These are phyloP conservation scores for Eunapius fragilis DNA, from an alignment of 37 sponge, comb jelly and placozoan species.

Conservation along the genomic window DNA sequence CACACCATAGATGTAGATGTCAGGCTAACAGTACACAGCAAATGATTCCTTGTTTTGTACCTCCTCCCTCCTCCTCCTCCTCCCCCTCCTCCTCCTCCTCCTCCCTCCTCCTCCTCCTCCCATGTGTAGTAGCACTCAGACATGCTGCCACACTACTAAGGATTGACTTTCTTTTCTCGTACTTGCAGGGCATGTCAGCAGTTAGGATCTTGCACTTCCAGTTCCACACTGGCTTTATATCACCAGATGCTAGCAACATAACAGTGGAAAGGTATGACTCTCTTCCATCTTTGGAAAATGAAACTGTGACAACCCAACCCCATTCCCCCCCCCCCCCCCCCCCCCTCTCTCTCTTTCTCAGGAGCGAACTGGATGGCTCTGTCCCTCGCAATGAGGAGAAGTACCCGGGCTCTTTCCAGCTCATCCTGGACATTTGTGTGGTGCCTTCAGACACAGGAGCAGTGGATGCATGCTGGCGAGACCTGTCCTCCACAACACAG, in stretches of 20 bases:
- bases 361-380: conserved; percentile 68
- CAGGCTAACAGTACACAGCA: too few species aligned
- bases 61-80: too few species aligned
- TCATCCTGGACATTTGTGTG: conserved; percentile 51
- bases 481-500: conserved; percentile 7
- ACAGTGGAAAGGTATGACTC: conserved; percentile 56
- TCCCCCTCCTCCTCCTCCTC: too few species aligned
- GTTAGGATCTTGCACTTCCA: conserved; percentile 86
- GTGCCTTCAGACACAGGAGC: conserved; percentile 19
- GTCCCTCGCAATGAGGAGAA: conserved; percentile 46
- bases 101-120: too few species aligned
- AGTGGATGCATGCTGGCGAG: conserved; percentile 63
- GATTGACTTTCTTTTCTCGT: not conserved
- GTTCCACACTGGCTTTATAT: conserved; percentile 86
- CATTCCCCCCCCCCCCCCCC: too few species aligned
- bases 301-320: not conserved
- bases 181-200: conserved; percentile 80
- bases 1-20: too few species aligned
- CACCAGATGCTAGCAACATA: conserved; percentile 21
- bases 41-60: too few species aligned
- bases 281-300: not conserved
- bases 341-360: conserved; percentile 7
- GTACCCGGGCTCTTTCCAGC: conserved; percentile 74
- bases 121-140: too few species aligned
- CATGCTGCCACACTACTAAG: too few species aligned